Base-by-base conservation (phyloP, 2,888 invertebrate species). In the Bellardia pandia region DNA sequence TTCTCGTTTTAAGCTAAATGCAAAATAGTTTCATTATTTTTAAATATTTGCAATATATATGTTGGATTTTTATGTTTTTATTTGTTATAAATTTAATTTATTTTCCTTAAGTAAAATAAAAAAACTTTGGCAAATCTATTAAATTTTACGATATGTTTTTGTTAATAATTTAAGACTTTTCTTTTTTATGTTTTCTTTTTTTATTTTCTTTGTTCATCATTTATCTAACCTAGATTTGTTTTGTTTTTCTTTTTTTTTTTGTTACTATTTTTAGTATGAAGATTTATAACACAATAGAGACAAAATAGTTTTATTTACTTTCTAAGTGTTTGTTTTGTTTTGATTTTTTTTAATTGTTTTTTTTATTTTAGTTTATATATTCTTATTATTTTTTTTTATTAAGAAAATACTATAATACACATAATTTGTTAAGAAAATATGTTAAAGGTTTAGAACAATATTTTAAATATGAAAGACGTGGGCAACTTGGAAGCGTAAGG, bases 101-200 rank as follows among this genome's bases (percentile, higher is more conserved):
- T 82, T 75, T 83, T 60, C 37, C 68, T 78, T 85, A 81, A 71
- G 56, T 89, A 87, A 89, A 89, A 89, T 89, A 84, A 87, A 89
- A 91, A 92, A 92, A 91, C 92, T 92, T 93, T 93, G 92, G 93
- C 93, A 93, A 92, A 92, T 91, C 90, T 87, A 74, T 93, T 92
- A 91, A 86, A 92, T 91, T 92, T 91, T 92, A 92, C 92, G 92
- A 92, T 92, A 92, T 92, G 92, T 92, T 92, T 92, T 90, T 91
- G 92, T 92, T 91, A 90, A 71, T 87, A 90, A 90, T 93, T 91
- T 91, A 91, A 92, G 92, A 92, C 92, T 91, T 93, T 90, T 90
- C 42, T 80, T 83, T 86, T 71, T 45, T 66, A 11, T 78, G 51
- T 84, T 37, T 37, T 37, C 3, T 75, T 62, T 62, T 23, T 13